Evolutionary conservation across 2,113 vertebrate species (phyloP).

Genomic region (Hyaena hyaena): DNA sequence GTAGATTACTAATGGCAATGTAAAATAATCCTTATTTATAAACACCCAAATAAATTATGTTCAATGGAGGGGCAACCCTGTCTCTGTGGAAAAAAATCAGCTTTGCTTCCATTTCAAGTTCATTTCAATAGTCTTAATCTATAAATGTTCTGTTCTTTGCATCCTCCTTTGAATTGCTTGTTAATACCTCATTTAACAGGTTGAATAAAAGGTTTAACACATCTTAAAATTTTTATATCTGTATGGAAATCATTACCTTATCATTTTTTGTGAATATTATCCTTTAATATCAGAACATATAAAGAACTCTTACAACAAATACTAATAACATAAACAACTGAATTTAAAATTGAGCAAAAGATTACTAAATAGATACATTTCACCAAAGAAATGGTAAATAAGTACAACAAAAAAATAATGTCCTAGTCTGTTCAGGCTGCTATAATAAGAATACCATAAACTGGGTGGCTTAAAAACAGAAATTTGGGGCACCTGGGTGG

Average conservation of each 20-base stretch:
- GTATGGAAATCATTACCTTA: neutral
- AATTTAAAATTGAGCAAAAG: neutral
- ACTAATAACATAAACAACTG: neutral
- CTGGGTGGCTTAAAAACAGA: neutral
- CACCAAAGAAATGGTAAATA: neutral
- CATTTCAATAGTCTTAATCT: neutral
- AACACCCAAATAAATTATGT: neutral
- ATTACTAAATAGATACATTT: neutral
- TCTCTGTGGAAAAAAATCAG: neutral
- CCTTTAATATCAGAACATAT: neutral
- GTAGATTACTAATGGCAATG: neutral
- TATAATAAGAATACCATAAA: neutral
- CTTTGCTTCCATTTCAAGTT: neutral
- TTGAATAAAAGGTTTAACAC: constrained; percentile 16
- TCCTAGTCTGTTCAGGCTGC: neutral
- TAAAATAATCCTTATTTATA: constrained; percentile 7
- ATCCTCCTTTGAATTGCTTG: constrained; percentile 10
- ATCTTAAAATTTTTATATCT: neutral
- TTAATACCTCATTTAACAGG: neutral
- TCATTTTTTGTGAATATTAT: neutral
- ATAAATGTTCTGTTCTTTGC: neutral
- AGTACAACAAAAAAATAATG: neutral
- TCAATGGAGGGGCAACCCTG: neutral
- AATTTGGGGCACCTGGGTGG: no score
- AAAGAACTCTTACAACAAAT: neutral